phyloP scores from a whole-genome alignment of 2,797 vertebrate genomes.

The Acomys russatus region DNA sequence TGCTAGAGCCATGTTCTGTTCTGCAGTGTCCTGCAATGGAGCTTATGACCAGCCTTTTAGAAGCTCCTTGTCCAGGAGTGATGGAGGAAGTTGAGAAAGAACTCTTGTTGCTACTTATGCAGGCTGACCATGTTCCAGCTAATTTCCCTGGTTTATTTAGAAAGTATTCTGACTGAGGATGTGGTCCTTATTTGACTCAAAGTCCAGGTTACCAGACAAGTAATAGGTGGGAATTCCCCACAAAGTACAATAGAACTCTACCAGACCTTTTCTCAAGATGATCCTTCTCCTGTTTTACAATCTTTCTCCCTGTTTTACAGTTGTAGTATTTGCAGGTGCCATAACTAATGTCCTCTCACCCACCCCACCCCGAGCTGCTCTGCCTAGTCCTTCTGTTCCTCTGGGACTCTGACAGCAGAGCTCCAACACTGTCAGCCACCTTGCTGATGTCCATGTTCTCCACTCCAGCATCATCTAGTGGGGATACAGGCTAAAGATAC shows the following conservation, averaged over 20 bases:
- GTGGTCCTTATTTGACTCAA: slow-evolving; percentile 88
- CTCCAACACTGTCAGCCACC: slow-evolving; percentile 86
- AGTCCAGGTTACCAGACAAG: slow-evolving; percentile 93
- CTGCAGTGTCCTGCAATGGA: slow-evolving; percentile 92
- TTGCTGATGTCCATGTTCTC: slow-evolving; percentile 95
- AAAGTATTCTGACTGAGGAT: background rate
- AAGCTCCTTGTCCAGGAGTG: slow-evolving; percentile 95
- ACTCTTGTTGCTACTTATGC: slow-evolving; percentile 93
- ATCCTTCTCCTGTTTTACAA: slow-evolving; percentile 85
- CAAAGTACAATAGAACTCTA: slow-evolving; percentile 94
- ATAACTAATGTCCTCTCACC: slow-evolving; percentile 87
- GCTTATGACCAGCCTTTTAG: slow-evolving; percentile 93
- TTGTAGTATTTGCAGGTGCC: slow-evolving; percentile 87
- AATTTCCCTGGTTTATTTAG: slow-evolving; percentile 87
- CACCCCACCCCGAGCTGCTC: slow-evolving; percentile 93
- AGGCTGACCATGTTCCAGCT: slow-evolving; percentile 95
- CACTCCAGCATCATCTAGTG: slow-evolving; percentile 89
- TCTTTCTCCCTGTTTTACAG: slow-evolving; percentile 91
- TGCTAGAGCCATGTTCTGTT: slow-evolving; percentile 93
- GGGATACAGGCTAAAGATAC: background rate
- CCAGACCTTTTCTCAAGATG: slow-evolving; percentile 91
- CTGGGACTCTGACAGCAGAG: slow-evolving; percentile 77
- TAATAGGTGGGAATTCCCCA: slow-evolving; percentile 95
- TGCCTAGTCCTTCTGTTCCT: slow-evolving; percentile 91
- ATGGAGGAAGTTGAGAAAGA: slow-evolving; percentile 92